Percentiles rank a stretch among this genome's conserved stretches.
Evolutionary conservation across 2,888 invertebrate species (phyloP).

Genomic region (Athalia circularis): DNA sequence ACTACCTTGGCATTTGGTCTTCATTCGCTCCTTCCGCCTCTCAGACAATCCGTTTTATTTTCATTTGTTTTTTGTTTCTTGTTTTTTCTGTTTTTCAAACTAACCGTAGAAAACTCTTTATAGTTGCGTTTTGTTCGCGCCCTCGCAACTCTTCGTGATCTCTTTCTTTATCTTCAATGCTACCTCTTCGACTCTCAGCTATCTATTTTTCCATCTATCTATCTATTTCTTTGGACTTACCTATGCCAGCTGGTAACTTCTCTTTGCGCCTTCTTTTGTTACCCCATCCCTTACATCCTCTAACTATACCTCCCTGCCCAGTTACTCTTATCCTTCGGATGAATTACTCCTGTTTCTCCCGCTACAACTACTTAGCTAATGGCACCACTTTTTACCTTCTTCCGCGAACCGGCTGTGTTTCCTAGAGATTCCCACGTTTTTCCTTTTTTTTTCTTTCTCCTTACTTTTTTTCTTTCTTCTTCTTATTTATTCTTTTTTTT

Average conservation of each 20-base stretch:
- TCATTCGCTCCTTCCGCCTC: conserved; percentile 21
- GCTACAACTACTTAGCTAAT: conserved; percentile 50
- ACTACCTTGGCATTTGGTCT: conserved; percentile 35
- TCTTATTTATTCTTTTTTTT: background rate
- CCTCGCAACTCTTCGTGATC: conserved; percentile 34
- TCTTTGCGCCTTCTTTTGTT: conserved; percentile 34
- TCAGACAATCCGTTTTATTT: background rate
- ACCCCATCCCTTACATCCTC: background rate
- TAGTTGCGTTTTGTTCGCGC: conserved; percentile 4
- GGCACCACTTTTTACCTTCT: conserved; percentile 47
- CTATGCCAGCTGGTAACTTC: conserved; percentile 29
- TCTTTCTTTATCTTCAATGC: conserved; percentile 1
- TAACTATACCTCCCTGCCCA: background rate
- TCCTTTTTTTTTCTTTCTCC: conserved; percentile 13
- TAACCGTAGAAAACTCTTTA: conserved; percentile 37
- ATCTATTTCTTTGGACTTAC: conserved; percentile 33
- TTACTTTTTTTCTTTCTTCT: background rate
- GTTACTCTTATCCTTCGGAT: conserved; percentile 45
- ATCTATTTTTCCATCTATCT: background rate
- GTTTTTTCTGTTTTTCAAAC: conserved; percentile 11
- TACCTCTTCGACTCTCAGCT: conserved; percentile 1
- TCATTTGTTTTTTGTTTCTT: background rate
- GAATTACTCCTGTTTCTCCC: conserved; percentile 47
- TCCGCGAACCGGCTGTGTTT: conserved; percentile 29
- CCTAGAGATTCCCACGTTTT: conserved; percentile 33